Percentiles rank a stretch among this genome's conserved stretches.
These are phyloP conservation scores for Ormyrus labotus DNA, from an alignment of 2,888 invertebrate genomes.

Conservation along the genomic window DNA sequence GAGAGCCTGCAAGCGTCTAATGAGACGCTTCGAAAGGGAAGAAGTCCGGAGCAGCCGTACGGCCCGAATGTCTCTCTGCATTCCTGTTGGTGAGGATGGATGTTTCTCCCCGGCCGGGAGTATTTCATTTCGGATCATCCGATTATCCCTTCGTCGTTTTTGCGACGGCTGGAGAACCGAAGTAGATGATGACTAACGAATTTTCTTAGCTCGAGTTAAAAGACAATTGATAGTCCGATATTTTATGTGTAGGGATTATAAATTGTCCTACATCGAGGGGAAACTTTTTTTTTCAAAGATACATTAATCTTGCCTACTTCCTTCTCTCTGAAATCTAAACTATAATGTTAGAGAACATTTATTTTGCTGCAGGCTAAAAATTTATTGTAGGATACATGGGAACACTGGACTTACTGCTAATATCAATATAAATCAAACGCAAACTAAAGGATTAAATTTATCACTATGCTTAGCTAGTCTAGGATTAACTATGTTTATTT, in stretches of 20 bases:
- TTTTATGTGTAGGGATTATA: not conserved
- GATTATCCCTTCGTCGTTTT: constrained; percentile 1
- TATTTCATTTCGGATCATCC: constrained; percentile 38
- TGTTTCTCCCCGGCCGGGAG: not conserved
- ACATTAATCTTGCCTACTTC: constrained; percentile 10
- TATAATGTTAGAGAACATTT: not conserved
- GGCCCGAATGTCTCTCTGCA: not conserved
- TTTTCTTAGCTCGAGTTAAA: constrained; percentile 8
- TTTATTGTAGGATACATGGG: not conserved
- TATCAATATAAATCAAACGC: not conserved
- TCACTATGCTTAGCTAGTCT: too few species aligned
- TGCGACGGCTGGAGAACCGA: not conserved
- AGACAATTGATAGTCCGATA: constrained; percentile 9
- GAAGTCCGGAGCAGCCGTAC: not conserved
- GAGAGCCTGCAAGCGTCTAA: not conserved
- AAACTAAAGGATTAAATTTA: not conserved
- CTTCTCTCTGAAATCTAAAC: not conserved
- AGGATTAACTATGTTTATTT: too few species aligned
- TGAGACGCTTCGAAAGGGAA: not conserved
- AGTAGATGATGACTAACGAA: constrained; percentile 26
- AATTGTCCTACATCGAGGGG: not conserved
- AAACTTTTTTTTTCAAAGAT: not conserved
- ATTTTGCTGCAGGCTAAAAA: not conserved
- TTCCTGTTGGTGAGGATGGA: not conserved
- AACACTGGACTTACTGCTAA: not conserved